Evolutionary conservation across 2,888 invertebrate species (phyloP), one percentile per base, ranked within the genome.

Genomic region (Crioceris asparagi): DNA sequence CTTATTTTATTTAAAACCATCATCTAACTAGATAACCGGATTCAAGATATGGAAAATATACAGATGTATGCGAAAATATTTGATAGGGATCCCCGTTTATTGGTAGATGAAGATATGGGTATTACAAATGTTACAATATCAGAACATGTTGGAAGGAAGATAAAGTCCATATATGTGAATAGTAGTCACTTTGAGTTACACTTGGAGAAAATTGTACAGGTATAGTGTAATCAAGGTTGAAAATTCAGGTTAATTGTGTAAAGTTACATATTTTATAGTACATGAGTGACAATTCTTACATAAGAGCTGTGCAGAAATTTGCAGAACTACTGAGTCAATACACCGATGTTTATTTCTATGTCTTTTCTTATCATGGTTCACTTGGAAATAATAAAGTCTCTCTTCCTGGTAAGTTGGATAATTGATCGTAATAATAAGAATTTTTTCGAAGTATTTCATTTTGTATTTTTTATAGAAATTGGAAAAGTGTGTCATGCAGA

Each of bases 401-500:
- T 11, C 19, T 40, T 6, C 29, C 29, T 14, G 40, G 40, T 40
- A 18, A 35, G 17, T 17, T 11, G 5, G 18, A 26, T 17, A 35
- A 11, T 14, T 26, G 17, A 12, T 18, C 7, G 10, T 18, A 14
- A n/a, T 23, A 18, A 17, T 19, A 30, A n/a, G 15, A 17, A 19
- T 10, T 19, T 16, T 10, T 33, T 23, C 3, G 16, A 12, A 17
- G 18, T 30, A 33, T 12, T 10, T 12, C 4, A n/a, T n/a, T n/a
- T n/a, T n/a, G n/a, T n/a, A n/a, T n/a, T n/a, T n/a, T 7, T 45
- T 44, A 16, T 36, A 54, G 54, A 50, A 14, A 40, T 45, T 21
- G 48, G 45, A 15, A 48, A 48, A 29, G 51, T 52, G 8, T 36
- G 42, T 1, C 54, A 54, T 36, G 41, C 37, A 2, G 54, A 53